Conservation (phyloP, 2,113 vertebrate species). For the Cheirogaleus medius region DNA sequence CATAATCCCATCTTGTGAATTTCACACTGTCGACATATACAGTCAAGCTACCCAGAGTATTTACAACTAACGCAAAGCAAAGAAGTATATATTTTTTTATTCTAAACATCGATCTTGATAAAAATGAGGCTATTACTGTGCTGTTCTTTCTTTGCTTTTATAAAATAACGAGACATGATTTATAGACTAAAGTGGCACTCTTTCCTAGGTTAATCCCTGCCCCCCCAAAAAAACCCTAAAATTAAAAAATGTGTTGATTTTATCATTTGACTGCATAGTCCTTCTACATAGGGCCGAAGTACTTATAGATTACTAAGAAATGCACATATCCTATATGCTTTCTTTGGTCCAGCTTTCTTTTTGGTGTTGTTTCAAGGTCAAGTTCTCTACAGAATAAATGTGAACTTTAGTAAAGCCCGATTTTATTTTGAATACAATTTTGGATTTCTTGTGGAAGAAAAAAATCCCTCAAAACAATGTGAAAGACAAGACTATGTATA, state of each 20-base stretch:
- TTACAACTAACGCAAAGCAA: constrained; percentile 48
- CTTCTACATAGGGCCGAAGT: neutral
- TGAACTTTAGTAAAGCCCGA: neutral
- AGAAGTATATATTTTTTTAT: neutral
- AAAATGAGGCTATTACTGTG: neutral
- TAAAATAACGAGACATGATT: constrained; percentile 65
- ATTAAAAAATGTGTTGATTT: neutral
- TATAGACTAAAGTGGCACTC: neutral
- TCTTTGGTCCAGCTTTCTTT: neutral
- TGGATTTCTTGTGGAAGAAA: constrained; percentile 20
- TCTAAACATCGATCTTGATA: neutral
- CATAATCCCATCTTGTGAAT: constrained; percentile 64
- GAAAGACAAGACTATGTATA: constrained; percentile 65
- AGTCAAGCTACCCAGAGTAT: constrained; percentile 39
- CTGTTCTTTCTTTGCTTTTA: neutral
- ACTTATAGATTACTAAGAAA: neutral
- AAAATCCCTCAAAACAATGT: constrained; percentile 31
- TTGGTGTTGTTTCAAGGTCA: neutral
- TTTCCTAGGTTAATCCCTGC: neutral
- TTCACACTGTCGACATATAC: constrained; percentile 46
- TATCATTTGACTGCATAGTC: neutral
- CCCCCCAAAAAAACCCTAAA: neutral
- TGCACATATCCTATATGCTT: neutral
- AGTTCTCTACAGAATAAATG: neutral
- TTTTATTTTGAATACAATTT: constrained; percentile 61